phyloP scores from a whole-genome alignment of 64 coral and sea anemone species.

The Platygyra sinensis region DNA sequence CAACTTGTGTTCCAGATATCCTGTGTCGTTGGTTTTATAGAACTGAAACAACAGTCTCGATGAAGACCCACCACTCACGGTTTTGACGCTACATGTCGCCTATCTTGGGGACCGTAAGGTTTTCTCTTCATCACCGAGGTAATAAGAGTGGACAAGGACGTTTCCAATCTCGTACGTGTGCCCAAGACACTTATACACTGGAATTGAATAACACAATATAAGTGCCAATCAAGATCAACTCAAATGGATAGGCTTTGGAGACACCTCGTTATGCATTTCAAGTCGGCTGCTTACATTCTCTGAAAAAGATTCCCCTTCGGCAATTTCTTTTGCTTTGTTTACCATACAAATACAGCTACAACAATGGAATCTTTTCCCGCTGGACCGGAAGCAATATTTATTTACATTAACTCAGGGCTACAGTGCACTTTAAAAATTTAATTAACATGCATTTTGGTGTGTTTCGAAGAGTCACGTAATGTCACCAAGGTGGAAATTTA shows the following conservation, averaged over 20 bases:
- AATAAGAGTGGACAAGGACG: constrained; percentile 19
- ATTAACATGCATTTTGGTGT: too few species aligned
- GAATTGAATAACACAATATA: background rate
- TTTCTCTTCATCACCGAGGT: constrained; percentile 57
- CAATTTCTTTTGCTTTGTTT: too few species aligned
- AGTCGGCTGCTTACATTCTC: too few species aligned
- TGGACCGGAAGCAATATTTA: too few species aligned
- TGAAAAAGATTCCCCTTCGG: too few species aligned
- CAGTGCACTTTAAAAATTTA: too few species aligned
- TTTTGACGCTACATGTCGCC: constrained; percentile 67
- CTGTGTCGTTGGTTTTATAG: constrained; percentile 25
- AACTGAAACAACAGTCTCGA: constrained; percentile 38
- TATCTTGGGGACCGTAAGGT: background rate
- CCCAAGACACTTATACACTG: constrained; percentile 57
- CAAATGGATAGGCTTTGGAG: background rate
- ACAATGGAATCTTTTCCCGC: too few species aligned
- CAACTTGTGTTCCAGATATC: constrained; percentile 57
- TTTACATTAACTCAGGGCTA: too few species aligned
- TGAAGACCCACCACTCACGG: constrained; percentile 58
- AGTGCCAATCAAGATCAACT: background rate
- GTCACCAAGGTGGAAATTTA: too few species aligned
- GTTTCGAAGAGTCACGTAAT: too few species aligned
- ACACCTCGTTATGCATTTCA: too few species aligned
- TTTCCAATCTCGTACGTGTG: constrained; percentile 54
- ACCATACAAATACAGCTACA: too few species aligned